Conservation (phyloP, 2,797 vertebrate genomes). For the Sebastiscus albofasciatus region DNA sequence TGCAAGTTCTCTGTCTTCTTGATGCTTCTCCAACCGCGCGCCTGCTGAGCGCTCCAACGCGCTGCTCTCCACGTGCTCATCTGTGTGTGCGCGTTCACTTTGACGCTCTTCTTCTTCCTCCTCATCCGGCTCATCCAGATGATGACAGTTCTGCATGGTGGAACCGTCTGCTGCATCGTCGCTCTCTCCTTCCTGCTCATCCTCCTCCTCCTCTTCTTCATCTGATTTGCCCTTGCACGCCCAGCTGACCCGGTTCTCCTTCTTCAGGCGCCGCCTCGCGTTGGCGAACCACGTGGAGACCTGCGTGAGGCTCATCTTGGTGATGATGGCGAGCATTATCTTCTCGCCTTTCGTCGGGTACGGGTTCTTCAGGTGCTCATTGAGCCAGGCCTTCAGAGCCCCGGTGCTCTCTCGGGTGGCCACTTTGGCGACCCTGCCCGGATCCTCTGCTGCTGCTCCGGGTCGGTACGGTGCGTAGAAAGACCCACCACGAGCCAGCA, state of each 20-base stretch:
- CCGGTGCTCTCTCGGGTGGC: constrained; percentile 87
- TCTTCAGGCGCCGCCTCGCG: constrained; percentile 85
- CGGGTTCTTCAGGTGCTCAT: constrained; percentile 88
- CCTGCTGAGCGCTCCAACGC: constrained; percentile 33
- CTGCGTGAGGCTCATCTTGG: constrained; percentile 88
- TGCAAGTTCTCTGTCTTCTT: background rate
- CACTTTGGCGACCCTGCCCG: constrained; percentile 81
- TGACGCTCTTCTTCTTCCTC: constrained; percentile 42
- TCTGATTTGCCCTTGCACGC: constrained; percentile 83
- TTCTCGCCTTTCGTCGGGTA: constrained; percentile 89
- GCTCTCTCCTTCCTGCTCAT: constrained; percentile 73
- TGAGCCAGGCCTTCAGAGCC: constrained; percentile 87
- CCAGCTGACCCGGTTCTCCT: constrained; percentile 88
- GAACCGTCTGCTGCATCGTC: constrained; percentile 77
- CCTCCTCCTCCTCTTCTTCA: constrained; percentile 74
- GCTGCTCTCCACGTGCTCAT: constrained; percentile 21
- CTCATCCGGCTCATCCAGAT: constrained; percentile 67
- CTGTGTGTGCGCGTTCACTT: constrained; percentile 35
- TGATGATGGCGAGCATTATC: constrained; percentile 89
- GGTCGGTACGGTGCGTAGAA: constrained; percentile 81
- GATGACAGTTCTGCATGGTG: constrained; percentile 56
- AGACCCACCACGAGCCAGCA: constrained; percentile 74
- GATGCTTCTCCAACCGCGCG: constrained; percentile 48
- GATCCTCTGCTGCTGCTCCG: constrained; percentile 71
- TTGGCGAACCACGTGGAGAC: constrained; percentile 90